Base-by-base conservation (phyloP, 2,888 invertebrate species). In the Drosophila rellima region DNA sequence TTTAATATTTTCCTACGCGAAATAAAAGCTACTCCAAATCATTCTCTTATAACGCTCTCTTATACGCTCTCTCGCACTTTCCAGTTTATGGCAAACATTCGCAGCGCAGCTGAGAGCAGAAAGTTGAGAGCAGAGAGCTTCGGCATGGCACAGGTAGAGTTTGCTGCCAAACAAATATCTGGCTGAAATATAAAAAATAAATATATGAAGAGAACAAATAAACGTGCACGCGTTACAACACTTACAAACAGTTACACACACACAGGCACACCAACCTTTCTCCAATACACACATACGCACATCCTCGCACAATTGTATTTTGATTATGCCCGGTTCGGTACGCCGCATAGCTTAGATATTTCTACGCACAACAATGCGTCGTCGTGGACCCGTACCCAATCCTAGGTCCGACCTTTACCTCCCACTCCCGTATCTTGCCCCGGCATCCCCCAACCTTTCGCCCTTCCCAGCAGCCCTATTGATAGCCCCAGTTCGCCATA, bases 261-360 rank as follows among this genome's bases (percentile, higher is more conserved):
- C n/a, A 26, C 39, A 55, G 10, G 47, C 35, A 67, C 35, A 23
- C 23, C 23, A 23, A 26, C 26, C 26, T 26, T 7, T 26, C 26
- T 26, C 26, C 26, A 26, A 26, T 26, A 48, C 39, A 50, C 11
- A 55, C 48, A 65, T 42, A 45, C 44, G 39, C 37, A 59, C 33
- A 70, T 74, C 74, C 83, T 78, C 87, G 84, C 84, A 86, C 89
- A 83, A 83, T 88, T 88, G 87, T 83, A 83, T 88, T 83, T 88
- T 83, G 82, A 83, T 83, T 83, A 83, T 83, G 82, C 89, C 82
- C 82, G 82, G 82, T 88, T 88, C 70, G 87, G 89, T 83, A 88
- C 89, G 89, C 89, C 89, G 82, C 82, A 83, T 83, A 88, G 84
- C 87, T 86, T 68, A 83, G 70, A 88, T 86, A 88, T 78, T 88